phyloP scores from a whole-genome alignment of 2,797 vertebrate species.

The Myripristis murdjan region DNA sequence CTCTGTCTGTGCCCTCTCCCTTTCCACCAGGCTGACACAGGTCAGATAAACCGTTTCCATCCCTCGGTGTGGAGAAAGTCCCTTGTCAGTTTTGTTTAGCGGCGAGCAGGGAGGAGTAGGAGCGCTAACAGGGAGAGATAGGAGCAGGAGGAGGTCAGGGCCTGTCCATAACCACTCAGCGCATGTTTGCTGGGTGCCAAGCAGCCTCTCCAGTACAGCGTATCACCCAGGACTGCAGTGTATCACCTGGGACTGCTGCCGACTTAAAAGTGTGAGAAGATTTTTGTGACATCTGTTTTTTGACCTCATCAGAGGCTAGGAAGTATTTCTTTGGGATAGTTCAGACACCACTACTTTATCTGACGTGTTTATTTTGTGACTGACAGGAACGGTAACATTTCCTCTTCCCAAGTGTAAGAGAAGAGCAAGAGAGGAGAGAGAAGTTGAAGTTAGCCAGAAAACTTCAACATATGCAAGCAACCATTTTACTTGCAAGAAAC shows the following conservation, averaged over 20 bases:
- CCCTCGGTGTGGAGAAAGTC: conserved; percentile 41
- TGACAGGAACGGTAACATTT: conserved; percentile 66
- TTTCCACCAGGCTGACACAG: conserved; percentile 25
- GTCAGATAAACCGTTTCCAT: conserved; percentile 42
- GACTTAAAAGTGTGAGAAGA: conserved; percentile 43
- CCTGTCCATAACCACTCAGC: conserved; percentile 73
- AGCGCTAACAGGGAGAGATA: conserved; percentile 72
- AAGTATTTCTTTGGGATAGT: conserved; percentile 43
- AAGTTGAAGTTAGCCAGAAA: conserved; percentile 33
- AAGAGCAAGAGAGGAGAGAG: conserved; percentile 42
- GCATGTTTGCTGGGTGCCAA: conserved; percentile 55
- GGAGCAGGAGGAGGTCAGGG: conserved; percentile 69
- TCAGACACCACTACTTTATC: conserved; percentile 57
- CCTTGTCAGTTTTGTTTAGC: conserved; percentile 72
- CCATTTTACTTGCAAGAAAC: conserved; percentile 3
- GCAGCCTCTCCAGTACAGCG: conserved; percentile 46
- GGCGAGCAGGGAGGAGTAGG: conserved; percentile 54
- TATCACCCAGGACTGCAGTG: no score
- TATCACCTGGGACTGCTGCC: conserved; percentile 56
- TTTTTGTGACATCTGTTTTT: conserved; percentile 47
- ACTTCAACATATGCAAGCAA: conserved; percentile 3
- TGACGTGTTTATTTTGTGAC: conserved; percentile 47
- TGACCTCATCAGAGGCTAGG: conserved; percentile 31
- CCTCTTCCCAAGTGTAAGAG: conserved; percentile 46
- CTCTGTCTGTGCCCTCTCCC: conserved; percentile 25